Evolutionary conservation across 2,113 vertebrate species (phyloP), one percentile per base, ranked within the genome.

Genomic region (Malurus alboscapulatus): DNA sequence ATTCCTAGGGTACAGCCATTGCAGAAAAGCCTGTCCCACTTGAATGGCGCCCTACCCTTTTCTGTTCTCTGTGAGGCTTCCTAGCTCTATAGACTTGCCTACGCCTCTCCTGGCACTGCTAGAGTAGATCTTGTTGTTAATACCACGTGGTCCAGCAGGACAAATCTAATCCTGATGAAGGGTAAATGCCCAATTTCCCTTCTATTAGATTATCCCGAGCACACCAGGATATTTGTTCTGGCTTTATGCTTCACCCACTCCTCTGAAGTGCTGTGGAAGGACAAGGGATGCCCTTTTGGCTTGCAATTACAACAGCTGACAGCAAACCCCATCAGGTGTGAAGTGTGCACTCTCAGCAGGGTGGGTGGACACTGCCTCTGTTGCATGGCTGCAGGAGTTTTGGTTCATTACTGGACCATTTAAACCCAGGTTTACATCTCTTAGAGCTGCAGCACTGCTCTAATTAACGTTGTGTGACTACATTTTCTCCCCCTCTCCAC

Each of bases 261-360:
- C 86, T 55, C 40, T 48, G 50, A 36, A 0, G 1, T 18, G 24
- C 7, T 68, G 36, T 20, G 32, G 45, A 88, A 83, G 36, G 54
- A 85, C n/a, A 44, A 72, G 45, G 0, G 0, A 44, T 61, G 21
- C 4, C 51, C 72, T 53, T 80, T 62, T 87, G 48, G 6, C 0
- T 0, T 38, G 45, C 72, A 54, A 15, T 58, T 63, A 32, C 36
- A 27, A 9, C 0, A 17, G 21, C 24, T 57, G 45, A 36, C 45
- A 84, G 42, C 68, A 89, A 77, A 74, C 29, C 27, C 34, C 0
- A 0, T 7, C 8, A 1, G 30, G 4, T 77, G 55, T 17, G 32
- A 84, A 53, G 30, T 3, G 22, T 57, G 45, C 12, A 29, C 0
- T 3, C 27, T 34, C 7, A 0, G 19, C 38, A 34, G 65, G 24